phyloP scores from a whole-genome alignment of 2,888 invertebrate species.

The Rhodophaea formosa region DNA sequence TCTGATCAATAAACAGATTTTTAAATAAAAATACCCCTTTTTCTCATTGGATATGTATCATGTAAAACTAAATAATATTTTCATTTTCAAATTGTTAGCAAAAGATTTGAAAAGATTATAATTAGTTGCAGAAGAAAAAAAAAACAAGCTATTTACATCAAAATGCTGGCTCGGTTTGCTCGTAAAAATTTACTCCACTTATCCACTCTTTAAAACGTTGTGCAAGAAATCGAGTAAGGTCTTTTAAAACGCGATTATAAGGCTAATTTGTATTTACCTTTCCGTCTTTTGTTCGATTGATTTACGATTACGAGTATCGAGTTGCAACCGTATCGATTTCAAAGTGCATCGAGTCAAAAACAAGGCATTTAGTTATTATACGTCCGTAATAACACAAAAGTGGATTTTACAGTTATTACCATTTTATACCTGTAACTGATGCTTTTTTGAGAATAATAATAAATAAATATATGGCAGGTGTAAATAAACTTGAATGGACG shows the following conservation, averaged over 20 bases:
- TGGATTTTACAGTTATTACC: constrained; percentile 5
- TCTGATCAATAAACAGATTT: too few species aligned
- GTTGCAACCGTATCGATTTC: constrained; percentile 58
- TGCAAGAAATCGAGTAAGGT: constrained; percentile 20
- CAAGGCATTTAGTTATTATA: constrained; percentile 50
- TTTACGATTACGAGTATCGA: constrained; percentile 67
- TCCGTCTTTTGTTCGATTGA: constrained; percentile 75
- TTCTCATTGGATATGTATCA: too few species aligned
- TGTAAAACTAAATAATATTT: too few species aligned
- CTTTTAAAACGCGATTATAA: constrained; percentile 66
- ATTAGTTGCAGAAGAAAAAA: too few species aligned
- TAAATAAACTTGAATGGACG: too few species aligned
- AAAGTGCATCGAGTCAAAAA: constrained; percentile 46
- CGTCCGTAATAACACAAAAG: constrained; percentile 37
- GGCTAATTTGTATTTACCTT: constrained; percentile 75
- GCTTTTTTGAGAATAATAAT: background rate
- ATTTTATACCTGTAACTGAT: constrained; percentile 4
- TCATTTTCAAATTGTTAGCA: too few species aligned
- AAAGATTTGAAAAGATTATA: too few species aligned
- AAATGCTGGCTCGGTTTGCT: background rate
- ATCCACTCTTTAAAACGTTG: constrained; percentile 3
- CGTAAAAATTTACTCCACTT: background rate
- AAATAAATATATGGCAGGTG: too few species aligned
- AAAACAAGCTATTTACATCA: background rate
- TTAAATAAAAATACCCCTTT: too few species aligned